A percentile compares a stretch with the other conserved stretches of the same genome.
These are phyloP conservation scores for Idaea aversata DNA, from an alignment of 2,888 invertebrate species.

Conservation along the genomic window DNA sequence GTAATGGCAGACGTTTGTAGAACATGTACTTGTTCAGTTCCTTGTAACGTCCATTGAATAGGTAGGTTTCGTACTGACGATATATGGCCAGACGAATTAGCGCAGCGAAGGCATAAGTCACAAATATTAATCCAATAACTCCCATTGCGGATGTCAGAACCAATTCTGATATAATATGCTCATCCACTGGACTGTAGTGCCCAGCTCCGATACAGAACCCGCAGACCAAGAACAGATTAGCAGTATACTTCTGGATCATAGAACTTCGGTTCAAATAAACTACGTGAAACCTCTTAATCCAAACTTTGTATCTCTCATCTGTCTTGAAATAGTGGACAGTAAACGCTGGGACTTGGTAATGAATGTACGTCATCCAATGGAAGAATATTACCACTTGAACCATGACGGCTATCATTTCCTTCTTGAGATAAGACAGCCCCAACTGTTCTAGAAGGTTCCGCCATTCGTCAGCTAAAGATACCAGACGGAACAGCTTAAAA, in stretches of 20 bases:
- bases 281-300: slow-evolving; percentile 38
- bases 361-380: slow-evolving; percentile 57
- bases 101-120: slow-evolving; percentile 41
- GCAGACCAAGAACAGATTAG: slow-evolving; percentile 45
- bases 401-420: slow-evolving; percentile 32
- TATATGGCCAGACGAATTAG: slow-evolving; percentile 48
- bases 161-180: slow-evolving; percentile 40
- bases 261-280: slow-evolving; percentile 13
- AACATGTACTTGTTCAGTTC: slow-evolving; percentile 51
- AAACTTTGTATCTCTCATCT: slow-evolving; percentile 24
- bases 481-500: slow-evolving; percentile 46
- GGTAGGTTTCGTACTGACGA: slow-evolving; percentile 38
- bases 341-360: slow-evolving; percentile 53
- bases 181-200: slow-evolving; percentile 36
- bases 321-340: slow-evolving; percentile 35
- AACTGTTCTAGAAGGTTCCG: slow-evolving; percentile 42
- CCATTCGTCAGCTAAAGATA: slow-evolving; percentile 37
- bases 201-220: slow-evolving; percentile 51
- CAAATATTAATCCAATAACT: slow-evolving; percentile 44
- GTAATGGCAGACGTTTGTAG: slow-evolving; percentile 42
- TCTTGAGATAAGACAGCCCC: slow-evolving; percentile 40
- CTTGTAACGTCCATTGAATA: slow-evolving; percentile 45
- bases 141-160: slow-evolving; percentile 40
- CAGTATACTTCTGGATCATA: slow-evolving; percentile 44
- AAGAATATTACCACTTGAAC: slow-evolving; percentile 43